These are phyloP conservation scores for Drosophila cognata DNA, from an alignment of 2,888 invertebrate species.

Conservation along the genomic window DNA sequence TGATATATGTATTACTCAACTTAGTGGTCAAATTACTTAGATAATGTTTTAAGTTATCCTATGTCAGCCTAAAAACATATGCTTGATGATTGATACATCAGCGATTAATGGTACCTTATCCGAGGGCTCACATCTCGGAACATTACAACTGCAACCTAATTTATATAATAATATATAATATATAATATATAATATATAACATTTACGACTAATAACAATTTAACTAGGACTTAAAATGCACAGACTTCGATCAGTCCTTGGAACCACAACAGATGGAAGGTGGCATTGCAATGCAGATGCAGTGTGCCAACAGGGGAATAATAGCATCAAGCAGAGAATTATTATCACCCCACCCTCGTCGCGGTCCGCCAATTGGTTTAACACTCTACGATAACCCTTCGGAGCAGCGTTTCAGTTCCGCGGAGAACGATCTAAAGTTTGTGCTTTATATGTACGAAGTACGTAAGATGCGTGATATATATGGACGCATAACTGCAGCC, in stretches of 20 bases:
- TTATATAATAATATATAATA: too few species aligned
- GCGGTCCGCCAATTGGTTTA: conserved; percentile 72
- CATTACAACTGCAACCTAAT: background rate
- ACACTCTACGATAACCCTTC: conserved; percentile 72
- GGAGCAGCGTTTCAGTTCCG: conserved; percentile 69
- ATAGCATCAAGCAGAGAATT: conserved; percentile 1
- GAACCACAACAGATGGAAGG: conserved; percentile 69
- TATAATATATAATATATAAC: background rate
- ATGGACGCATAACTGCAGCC: conserved; percentile 81
- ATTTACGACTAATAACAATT: background rate
- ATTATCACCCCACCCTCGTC: conserved; percentile 69
- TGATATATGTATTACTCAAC: background rate
- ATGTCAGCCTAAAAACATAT: too few species aligned
- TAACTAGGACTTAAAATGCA: conserved; percentile 80
- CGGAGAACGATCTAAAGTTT: conserved; percentile 83
- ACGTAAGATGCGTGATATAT: conserved; percentile 84
- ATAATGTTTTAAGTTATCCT: background rate
- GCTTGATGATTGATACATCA: too few species aligned
- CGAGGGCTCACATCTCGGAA: background rate
- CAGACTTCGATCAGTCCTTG: conserved; percentile 78
- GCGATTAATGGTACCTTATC: background rate
- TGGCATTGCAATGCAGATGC: conserved; percentile 71
- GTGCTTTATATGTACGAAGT: conserved; percentile 84
- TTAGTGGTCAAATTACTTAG: background rate
- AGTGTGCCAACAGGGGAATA: conserved; percentile 49